phyloP scores from a whole-genome alignment of 2,113 vertebrate species.

The Dasyprocta punctata region DNA sequence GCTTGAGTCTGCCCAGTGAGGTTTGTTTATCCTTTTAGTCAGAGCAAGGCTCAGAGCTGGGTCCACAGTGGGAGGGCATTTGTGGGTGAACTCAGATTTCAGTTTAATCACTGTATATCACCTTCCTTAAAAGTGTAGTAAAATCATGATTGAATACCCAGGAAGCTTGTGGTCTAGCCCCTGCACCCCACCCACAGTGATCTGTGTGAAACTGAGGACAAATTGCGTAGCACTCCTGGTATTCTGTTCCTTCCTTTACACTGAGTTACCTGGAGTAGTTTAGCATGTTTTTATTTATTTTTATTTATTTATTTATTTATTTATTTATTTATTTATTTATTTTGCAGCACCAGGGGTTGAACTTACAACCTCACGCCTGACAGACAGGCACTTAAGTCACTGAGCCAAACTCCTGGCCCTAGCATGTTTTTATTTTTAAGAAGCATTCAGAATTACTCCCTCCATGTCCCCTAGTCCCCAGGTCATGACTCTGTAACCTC shows the following conservation, averaged over 20 bases:
- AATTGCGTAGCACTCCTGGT: neutral
- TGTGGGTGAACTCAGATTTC: neutral
- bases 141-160: neutral
- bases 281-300: neutral
- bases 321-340: too few species aligned
- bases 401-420: too few species aligned
- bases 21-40: neutral
- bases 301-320: too few species aligned
- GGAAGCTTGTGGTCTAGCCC: neutral
- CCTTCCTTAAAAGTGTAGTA: neutral
- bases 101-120: neutral
- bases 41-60: neutral
- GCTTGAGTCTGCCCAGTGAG: neutral
- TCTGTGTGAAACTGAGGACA: neutral
- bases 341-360: too few species aligned
- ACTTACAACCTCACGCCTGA: too few species aligned
- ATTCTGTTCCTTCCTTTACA: neutral
- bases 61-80: neutral
- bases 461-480: neutral
- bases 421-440: neutral
- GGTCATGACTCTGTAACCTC: fast-evolving
- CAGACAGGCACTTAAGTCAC: too few species aligned
- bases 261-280: neutral
- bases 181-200: neutral
- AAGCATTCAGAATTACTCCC: neutral